phyloP scores from a whole-genome alignment of 2,797 vertebrate genomes.

The Chrosomus eos region DNA sequence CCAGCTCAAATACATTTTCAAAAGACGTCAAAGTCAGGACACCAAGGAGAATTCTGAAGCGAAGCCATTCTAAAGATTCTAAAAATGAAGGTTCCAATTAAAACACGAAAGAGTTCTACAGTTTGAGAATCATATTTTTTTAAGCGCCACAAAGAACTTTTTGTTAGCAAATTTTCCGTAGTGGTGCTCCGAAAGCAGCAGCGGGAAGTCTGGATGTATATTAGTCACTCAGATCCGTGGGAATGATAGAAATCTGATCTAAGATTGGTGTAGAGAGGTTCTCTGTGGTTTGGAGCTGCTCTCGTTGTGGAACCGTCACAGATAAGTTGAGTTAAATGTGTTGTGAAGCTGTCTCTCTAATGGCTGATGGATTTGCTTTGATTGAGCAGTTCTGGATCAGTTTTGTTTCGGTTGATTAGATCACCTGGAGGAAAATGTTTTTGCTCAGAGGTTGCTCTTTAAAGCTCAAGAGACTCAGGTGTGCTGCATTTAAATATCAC shows the following conservation, averaged over 20 bases:
- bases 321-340: not conserved
- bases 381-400: not conserved
- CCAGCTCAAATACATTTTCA: not conserved
- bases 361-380: slow-evolving; percentile 1
- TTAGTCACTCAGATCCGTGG: not conserved
- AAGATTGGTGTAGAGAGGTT: not conserved
- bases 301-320: not conserved
- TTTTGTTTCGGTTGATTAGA: slow-evolving; percentile 4
- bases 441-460: not conserved
- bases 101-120: not conserved
- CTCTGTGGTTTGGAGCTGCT: not conserved
- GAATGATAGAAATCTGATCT: slow-evolving; percentile 13
- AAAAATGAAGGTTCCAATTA: slow-evolving; percentile 2
- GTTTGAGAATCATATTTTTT: not conserved
- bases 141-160: not conserved
- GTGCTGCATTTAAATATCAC: not conserved
- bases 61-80: not conserved
- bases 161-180: not conserved
- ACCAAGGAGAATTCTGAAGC: not conserved
- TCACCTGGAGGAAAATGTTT: not conserved
- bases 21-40: not conserved
- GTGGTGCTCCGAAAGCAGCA: not conserved
- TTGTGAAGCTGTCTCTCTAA: slow-evolving; percentile 18
- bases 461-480: slow-evolving; percentile 1
- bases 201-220: not conserved